These are phyloP conservation scores for Peromyscus nudipes DNA, from an alignment of 2,797 vertebrate species.

Conservation along the genomic window DNA sequence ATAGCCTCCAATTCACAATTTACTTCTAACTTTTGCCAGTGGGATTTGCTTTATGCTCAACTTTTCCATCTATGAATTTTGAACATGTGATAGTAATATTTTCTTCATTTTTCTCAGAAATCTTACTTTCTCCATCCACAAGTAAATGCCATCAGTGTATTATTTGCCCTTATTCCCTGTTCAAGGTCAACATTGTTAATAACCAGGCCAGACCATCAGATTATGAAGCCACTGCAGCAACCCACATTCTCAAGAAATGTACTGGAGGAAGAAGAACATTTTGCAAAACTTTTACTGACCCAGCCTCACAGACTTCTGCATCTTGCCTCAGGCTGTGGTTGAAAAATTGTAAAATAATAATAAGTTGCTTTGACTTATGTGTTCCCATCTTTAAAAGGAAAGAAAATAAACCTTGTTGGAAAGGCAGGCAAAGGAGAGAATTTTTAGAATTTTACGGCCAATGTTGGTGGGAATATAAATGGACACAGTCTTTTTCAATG, in stretches of 20 bases:
- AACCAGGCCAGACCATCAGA: background rate
- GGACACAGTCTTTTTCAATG: background rate
- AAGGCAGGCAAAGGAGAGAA: constrained; percentile 12
- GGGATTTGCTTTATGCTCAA: background rate
- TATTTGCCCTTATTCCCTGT: background rate
- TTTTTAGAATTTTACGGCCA: background rate
- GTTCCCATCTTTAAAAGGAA: background rate
- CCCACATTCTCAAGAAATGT: background rate
- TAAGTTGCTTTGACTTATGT: background rate
- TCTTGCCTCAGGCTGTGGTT: background rate
- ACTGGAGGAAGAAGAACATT: background rate
- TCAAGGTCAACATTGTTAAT: background rate
- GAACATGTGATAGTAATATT: background rate
- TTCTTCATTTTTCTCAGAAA: background rate
- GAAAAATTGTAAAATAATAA: constrained; percentile 1
- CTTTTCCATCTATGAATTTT: background rate
- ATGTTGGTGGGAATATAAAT: background rate
- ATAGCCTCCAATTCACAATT: background rate
- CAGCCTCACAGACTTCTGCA: background rate
- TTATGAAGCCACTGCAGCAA: background rate
- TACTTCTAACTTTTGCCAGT: background rate
- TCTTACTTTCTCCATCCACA: background rate
- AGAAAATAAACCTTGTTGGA: background rate
- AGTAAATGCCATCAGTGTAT: background rate
- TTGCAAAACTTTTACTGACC: background rate